Evolutionary conservation across 2,888 invertebrate genomes (phyloP).

Genomic region (Eulithis prunata): DNA sequence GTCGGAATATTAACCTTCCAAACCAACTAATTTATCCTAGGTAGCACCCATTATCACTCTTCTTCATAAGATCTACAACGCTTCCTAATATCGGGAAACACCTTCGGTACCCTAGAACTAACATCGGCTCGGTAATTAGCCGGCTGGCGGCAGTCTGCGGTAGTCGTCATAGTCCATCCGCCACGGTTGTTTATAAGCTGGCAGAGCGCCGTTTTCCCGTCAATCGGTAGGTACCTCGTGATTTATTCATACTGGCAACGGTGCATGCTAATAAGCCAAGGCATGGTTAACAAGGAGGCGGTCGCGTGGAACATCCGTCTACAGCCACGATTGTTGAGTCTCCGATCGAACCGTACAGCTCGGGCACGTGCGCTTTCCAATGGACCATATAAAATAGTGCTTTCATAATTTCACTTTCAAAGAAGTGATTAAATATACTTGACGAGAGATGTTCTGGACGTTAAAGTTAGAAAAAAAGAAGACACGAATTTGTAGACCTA

Average conservation of each 20-base stretch:
- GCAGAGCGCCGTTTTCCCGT: constrained; percentile 60
- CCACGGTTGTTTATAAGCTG: constrained; percentile 64
- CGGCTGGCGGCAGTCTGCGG: constrained; percentile 54
- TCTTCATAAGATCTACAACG: constrained; percentile 22
- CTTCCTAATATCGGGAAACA: constrained; percentile 57
- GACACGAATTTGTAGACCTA: constrained; percentile 1
- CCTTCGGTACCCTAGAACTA: constrained; percentile 52
- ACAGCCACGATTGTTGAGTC: constrained; percentile 31
- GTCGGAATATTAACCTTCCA: not conserved
- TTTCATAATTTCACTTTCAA: constrained; percentile 13
- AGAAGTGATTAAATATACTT: constrained; percentile 11
- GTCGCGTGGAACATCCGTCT: constrained; percentile 41
- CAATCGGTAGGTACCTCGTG: constrained; percentile 63
- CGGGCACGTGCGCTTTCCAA: constrained; percentile 52
- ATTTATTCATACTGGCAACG: constrained; percentile 61
- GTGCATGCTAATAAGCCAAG: constrained; percentile 64
- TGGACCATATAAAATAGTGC: constrained; percentile 41
- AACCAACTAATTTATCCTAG: too few relatives aligned
- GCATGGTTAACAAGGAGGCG: constrained; percentile 38
- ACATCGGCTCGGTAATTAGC: constrained; percentile 53
- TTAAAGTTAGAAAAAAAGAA: not conserved
- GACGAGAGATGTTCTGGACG: not conserved
- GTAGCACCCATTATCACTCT: not conserved
- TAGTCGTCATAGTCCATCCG: constrained; percentile 56
- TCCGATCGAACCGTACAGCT: constrained; percentile 44